Base-by-base conservation (phyloP, 2,797 vertebrate genomes). In the Valencia hispanica region DNA sequence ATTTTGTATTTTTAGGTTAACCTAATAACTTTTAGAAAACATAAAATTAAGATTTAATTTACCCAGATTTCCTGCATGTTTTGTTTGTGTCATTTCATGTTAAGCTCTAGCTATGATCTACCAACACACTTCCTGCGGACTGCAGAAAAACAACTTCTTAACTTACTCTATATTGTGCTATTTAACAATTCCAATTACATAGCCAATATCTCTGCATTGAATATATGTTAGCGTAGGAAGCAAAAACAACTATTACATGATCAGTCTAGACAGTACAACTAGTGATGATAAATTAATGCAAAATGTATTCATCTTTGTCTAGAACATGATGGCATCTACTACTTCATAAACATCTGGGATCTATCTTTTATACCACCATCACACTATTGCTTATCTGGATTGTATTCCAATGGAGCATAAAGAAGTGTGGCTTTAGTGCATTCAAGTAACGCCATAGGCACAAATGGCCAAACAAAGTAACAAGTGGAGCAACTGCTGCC, bases 231-330 rank as follows among this genome's bases (percentile, higher is more conserved):
- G 66, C 41, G 41, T 36, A 81, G 55, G 73, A 73, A 18, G 59
- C 63, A 80, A 74, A 45, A 78, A 55, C 53, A 70, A 20, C 20
- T 75, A 66, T 84, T 72, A 86, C 78, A 81, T 39, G 66, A 66
- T 70, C 27, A 75, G 65, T 78, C 50, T 51, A 68, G 55, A 80
- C 5, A 73, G 47, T 1, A 1, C 71, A 43, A 48, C 41, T 47
- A 7, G n/a, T 41, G 22, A 57, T 59, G n/a, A 72, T 32, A n/a
- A n/a, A 66, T 50, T 27, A 30, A 27, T 20, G 15, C 36, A 65
- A 63, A 63, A 63, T 61, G 57, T 61, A 15, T 61, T 57, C 7
- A 34, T 61, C 61, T 65, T 65, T 5, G 3, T 34, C 32, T 20
- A 10, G 18, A 4, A 20, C 57, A 34, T 61, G 10, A 63, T 25